Percentiles rank a stretch among this genome's conserved stretches.
Conservation (phyloP, 2,797 vertebrate species). For the Strix occidentalis region DNA sequence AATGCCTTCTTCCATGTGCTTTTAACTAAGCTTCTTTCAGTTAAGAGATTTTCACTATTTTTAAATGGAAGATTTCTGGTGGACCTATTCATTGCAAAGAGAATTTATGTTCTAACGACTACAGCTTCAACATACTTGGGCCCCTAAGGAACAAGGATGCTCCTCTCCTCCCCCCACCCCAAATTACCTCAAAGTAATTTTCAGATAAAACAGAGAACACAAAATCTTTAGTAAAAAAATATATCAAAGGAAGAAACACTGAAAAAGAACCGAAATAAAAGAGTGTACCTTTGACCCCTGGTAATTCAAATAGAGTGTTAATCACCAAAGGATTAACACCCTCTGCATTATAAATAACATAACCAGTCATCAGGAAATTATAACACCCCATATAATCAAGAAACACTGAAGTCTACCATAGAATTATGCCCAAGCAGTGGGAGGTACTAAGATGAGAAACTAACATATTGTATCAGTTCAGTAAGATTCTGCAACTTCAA, state of each 20-base stretch:
- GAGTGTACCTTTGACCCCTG: constrained; percentile 14
- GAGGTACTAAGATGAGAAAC: background rate
- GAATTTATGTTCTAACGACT: background rate
- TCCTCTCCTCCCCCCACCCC: background rate
- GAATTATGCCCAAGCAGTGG: background rate
- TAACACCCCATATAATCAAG: constrained; percentile 37
- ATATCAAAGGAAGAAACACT: background rate
- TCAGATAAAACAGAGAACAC: background rate
- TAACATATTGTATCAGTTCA: background rate
- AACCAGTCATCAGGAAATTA: constrained; percentile 41
- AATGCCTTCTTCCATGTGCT: background rate
- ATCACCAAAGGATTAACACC: constrained; percentile 62
- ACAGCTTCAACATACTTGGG: background rate
- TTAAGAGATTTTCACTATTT: background rate
- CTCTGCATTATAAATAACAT: constrained; percentile 50
- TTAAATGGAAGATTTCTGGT: background rate
- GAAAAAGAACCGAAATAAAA: background rate
- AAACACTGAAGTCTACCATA: background rate
- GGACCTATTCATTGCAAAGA: background rate
- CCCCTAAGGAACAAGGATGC: background rate
- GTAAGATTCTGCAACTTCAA: background rate
- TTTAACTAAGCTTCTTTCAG: background rate
- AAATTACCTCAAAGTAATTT: background rate
- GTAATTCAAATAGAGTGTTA: constrained; percentile 38
- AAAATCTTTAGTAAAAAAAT: background rate